Base-by-base conservation (phyloP, 2,113 vertebrate species). In the Isichthys henryi region DNA sequence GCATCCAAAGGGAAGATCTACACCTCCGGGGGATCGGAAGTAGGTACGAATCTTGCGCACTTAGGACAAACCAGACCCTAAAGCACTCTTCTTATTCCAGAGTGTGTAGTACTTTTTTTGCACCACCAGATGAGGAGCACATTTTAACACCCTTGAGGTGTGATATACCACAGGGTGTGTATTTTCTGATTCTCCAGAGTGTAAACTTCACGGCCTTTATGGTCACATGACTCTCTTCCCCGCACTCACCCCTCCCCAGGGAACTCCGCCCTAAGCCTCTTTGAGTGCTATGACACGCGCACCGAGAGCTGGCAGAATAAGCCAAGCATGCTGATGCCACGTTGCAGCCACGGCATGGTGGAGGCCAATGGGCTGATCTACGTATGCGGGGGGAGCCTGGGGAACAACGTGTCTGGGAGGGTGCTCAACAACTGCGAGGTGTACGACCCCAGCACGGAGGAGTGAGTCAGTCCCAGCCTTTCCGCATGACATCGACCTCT, bases 221-320 rank as follows among this genome's bases (percentile, higher is more conserved):
- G 21, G 45, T 84, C 19, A 45, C 45, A 19, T 80, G 31, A 46
- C 21, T n/a, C 13, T 48, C 85, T 52, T 53, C 52, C 13, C 48
- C 15, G 1, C n/a, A 6, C 53, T 21, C 80, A 50, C 35, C 5
- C 19, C 66, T 90, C 19, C 46, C 21, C 94, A 99, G 98, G 98
- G 87, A 99, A 98, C 92, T 98, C 97, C 17, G 98, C 98, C 74
- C 95, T 98, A 45, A 96, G 98, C 95, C 95, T 99, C 90, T 99
- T 99, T 90, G 98, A 99, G 93, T 99, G 98, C 92, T 99, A 99
- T 11, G 98, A 99, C 93, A 99, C 98, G 0, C 96, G 98, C 91
- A 98, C 98, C 0, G 98, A 99, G 93, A 97, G 97, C 50, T 99
- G 98, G 98, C 97, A 98, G 94, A 97, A 97, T 0, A 99, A 99